Base-by-base conservation (phyloP, 2,888 invertebrate species). In the Callimorpha dominula region DNA sequence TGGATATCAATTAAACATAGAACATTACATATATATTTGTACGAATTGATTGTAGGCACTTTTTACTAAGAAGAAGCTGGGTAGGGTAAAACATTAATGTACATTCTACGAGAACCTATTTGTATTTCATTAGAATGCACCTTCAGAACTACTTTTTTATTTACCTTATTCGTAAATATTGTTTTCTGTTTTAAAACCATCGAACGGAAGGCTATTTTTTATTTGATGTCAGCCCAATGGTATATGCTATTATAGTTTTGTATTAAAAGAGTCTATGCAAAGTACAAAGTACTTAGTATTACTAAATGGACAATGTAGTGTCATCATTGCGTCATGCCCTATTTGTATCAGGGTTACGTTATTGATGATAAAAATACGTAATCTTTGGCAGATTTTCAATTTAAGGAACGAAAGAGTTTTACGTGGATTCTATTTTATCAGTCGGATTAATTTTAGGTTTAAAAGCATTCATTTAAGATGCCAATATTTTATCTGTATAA, bases 271-370 rank as follows among this genome's bases (percentile, higher is more conserved):
- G 49, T 20, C 7, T 20, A 17, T 49, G 7, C 49, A 4, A 57
- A 31, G 46, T 49, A 8, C 12, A 68, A 64, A 52, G 31, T 62
- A 67, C 66, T 71, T 71, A 71, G 71, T 71, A 71, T 71, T 71
- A 52, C 71, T 62, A 67, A 62, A 50, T 66, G 15, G 60, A n/a
- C n/a, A 43, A 49, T 31, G 20, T n/a, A 49, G 31, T 63, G 71
- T 71, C 71, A 52, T 9, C 20, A 68, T 54, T 68, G 54, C 68
- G n/a, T 68, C 68, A 72, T 68, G n/a, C 46, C 31, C 0, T 17
- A 72, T 72, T 72, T 64, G 40, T 46, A 14, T 52, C 15, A 17
- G 4, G 17, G 14, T 64, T 52, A 64, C 64, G 46, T 63, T 64
- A 64, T 31, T 50, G 9, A 40, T 31, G 9, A 8, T 50, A 15